phyloP scores from a whole-genome alignment of 2,113 vertebrate species.

The Euleptes europaea region DNA sequence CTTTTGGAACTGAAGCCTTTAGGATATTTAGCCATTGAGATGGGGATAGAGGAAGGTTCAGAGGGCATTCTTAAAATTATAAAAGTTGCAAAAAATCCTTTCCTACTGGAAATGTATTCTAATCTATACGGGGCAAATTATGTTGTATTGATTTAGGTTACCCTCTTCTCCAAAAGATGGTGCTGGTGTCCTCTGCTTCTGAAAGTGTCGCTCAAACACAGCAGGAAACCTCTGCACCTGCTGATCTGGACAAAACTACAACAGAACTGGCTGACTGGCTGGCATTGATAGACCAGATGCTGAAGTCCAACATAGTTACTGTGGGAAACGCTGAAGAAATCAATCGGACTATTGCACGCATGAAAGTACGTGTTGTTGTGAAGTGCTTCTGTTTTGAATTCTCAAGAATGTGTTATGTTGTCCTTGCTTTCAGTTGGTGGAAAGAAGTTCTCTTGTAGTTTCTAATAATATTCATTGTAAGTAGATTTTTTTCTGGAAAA shows the following conservation, averaged over 20 bases:
- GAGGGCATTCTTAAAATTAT: neutral
- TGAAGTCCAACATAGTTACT: constrained; percentile 95
- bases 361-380: constrained; percentile 81
- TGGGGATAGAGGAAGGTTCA: neutral
- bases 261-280: constrained; percentile 94
- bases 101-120: neutral
- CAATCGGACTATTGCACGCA: constrained; percentile 86
- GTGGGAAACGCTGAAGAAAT: constrained; percentile 93
- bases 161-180: constrained; percentile 74
- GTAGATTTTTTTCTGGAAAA: constrained; percentile 10
- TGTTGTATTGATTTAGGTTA: constrained; percentile 65
- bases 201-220: constrained; percentile 73
- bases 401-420: neutral
- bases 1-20: neutral
- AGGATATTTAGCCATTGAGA: neutral
- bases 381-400: constrained; percentile 1
- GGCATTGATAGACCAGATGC: constrained; percentile 93
- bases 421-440: neutral
- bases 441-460: neutral
- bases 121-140: neutral
- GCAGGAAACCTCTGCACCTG: constrained; percentile 81
- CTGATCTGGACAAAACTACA: constrained; percentile 91
- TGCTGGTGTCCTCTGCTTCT: constrained; percentile 73
- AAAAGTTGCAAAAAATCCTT: neutral
- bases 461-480: neutral